Evolutionary conservation across 2,888 invertebrate species (phyloP).

Genomic region (Acleris cristana): DNA sequence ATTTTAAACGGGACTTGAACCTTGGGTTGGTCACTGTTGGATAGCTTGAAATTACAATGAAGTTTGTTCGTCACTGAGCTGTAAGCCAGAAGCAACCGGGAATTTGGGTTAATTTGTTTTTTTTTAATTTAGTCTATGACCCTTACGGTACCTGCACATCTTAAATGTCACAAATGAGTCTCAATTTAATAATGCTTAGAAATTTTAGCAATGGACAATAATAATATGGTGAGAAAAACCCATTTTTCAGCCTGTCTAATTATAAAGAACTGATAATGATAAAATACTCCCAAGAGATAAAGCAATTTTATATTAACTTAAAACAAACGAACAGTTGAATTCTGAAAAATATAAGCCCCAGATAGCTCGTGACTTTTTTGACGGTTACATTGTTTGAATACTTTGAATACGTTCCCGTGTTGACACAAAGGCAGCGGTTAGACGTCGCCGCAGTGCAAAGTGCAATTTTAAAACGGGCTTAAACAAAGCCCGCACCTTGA

Average conservation of each 20-base stretch:
- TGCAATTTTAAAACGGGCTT: conserved; percentile 80
- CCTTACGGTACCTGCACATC: too few relatives aligned
- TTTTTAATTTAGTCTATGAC: neutral
- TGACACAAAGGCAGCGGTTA: conserved; percentile 72
- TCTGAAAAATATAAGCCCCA: conserved; percentile 40
- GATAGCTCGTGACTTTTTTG: conserved; percentile 69
- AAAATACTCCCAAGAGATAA: too few relatives aligned
- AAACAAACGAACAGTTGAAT: conserved; percentile 34
- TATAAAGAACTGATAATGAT: too few relatives aligned
- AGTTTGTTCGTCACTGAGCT: conserved; percentile 51
- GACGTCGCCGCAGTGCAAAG: conserved; percentile 76
- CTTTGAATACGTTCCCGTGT: conserved; percentile 73
- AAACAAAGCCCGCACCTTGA: conserved; percentile 78
- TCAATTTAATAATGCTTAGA: too few relatives aligned
- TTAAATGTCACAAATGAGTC: too few relatives aligned
- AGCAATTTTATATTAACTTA: neutral
- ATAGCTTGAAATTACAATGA: conserved; percentile 66
- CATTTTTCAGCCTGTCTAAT: too few relatives aligned
- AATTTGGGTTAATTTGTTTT: neutral
- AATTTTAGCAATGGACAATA: too few relatives aligned
- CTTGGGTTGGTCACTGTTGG: conserved; percentile 47
- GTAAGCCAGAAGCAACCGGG: conserved; percentile 21
- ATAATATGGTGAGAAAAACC: too few relatives aligned
- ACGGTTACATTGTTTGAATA: conserved; percentile 78
- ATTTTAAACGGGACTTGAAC: conserved; percentile 72